Conservation (phyloP, 2,113 vertebrate species). For the Agapornis roseicollis region DNA sequence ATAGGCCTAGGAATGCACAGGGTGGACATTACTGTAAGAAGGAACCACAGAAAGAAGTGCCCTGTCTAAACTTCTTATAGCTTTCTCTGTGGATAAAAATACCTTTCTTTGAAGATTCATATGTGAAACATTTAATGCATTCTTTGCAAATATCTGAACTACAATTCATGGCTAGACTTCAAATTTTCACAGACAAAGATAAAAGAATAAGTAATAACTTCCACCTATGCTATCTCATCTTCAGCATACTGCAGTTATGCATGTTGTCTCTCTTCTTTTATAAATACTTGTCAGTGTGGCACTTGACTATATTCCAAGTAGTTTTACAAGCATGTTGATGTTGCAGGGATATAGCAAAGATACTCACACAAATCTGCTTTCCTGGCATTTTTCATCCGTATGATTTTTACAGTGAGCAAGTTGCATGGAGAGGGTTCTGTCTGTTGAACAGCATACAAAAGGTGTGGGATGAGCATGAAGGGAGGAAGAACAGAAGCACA, state of each 20-base stretch:
- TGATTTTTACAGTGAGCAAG: constrained; percentile 72
- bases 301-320: not conserved
- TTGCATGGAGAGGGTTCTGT: constrained; percentile 65
- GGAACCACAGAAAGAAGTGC: not conserved
- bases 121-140: not conserved
- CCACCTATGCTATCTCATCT: not conserved
- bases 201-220: not conserved
- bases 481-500: not conserved
- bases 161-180: not conserved
- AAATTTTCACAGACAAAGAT: not conserved
- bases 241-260: not conserved
- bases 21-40: not conserved
- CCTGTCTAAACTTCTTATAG: not conserved
- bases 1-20: not conserved
- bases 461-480: not conserved
- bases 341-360: not conserved
- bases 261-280: not conserved
- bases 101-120: not conserved
- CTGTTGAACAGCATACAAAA: constrained; percentile 38
- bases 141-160: not conserved
- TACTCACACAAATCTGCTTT: constrained; percentile 76
- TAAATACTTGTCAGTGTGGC: not conserved
- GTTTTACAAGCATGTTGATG: not conserved
- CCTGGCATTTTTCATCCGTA: constrained; percentile 75
- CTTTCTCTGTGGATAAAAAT: not conserved